Evolutionary conservation across 2,888 invertebrate species (phyloP).

Genomic region (Cancer borealis): DNA sequence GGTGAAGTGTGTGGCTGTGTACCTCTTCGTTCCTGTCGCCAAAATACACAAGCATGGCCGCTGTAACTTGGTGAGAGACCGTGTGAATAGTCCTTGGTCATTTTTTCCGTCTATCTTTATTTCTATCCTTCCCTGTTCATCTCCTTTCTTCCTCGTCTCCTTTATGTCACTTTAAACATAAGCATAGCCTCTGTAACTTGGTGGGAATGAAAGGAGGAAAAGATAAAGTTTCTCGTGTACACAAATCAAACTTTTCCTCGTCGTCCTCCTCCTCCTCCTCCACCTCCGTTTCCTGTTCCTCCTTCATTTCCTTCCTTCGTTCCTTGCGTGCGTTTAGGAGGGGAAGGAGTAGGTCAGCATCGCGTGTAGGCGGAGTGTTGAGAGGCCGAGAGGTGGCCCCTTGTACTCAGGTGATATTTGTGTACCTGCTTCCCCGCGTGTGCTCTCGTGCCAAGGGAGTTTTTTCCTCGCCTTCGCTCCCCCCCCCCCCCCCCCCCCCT

Average conservation of each 20-base stretch:
- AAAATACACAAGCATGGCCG: not conserved
- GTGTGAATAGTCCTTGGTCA: not conserved
- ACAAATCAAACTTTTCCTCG: not conserved
- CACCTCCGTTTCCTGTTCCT: not conserved
- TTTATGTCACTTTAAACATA: too few species aligned
- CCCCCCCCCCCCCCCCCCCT: not conserved
- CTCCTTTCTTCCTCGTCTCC: not conserved
- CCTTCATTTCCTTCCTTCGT: not conserved
- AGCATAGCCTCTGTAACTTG: too few species aligned
- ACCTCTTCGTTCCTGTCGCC: not conserved
- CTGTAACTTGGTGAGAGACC: not conserved
- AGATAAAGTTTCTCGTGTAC: not conserved
- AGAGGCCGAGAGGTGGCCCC: not conserved
- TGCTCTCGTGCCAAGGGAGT: not conserved
- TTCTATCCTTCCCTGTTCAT: not conserved
- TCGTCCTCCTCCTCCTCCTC: not conserved
- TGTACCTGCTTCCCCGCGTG: conserved; percentile 21
- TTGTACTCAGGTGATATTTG: conserved; percentile 27
- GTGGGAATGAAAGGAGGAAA: not conserved
- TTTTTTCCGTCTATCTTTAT: not conserved
- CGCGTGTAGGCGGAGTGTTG: not conserved
- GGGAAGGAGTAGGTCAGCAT: not conserved
- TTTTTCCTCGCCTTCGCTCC: not conserved
- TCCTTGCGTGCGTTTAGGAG: not conserved
- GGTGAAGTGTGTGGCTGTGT: not conserved